Conservation (phyloP, 2,113 vertebrate genomes). For the Tachysurus fulvidraco region DNA sequence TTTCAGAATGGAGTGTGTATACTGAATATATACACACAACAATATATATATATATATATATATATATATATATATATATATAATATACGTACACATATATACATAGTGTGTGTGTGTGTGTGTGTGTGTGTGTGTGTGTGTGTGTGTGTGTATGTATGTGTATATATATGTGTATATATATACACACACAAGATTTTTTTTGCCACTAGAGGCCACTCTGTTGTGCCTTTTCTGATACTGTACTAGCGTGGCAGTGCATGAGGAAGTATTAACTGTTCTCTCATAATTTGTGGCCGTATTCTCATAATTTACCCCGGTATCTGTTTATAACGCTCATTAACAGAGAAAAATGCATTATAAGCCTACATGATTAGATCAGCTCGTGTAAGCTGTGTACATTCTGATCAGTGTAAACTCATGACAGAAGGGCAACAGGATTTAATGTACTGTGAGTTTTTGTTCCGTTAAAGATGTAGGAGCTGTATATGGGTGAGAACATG, state of each 20-base stretch:
- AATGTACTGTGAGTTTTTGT: background rate
- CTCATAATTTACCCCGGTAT: background rate
- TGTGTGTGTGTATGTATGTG: too few species aligned
- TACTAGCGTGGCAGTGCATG: background rate
- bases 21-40: background rate
- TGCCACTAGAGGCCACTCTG: constrained; percentile 30
- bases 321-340: background rate
- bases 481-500: background rate
- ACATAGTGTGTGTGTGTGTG: too few species aligned
- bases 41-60: too few species aligned
- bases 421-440: background rate
- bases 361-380: background rate
- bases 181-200: too few species aligned
- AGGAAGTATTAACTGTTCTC: background rate
- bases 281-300: background rate
- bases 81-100: too few species aligned
- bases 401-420: background rate
- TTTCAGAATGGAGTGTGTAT: background rate
- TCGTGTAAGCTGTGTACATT: background rate
- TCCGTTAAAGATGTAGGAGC: background rate
- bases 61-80: too few species aligned
- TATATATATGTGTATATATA: too few species aligned
- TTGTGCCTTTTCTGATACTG: constrained; percentile 10
- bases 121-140: too few species aligned
- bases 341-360: background rate